These are phyloP conservation scores for Oryzias dopingdopingensis DNA, from an alignment of 2,797 vertebrate species.

Conservation along the genomic window DNA sequence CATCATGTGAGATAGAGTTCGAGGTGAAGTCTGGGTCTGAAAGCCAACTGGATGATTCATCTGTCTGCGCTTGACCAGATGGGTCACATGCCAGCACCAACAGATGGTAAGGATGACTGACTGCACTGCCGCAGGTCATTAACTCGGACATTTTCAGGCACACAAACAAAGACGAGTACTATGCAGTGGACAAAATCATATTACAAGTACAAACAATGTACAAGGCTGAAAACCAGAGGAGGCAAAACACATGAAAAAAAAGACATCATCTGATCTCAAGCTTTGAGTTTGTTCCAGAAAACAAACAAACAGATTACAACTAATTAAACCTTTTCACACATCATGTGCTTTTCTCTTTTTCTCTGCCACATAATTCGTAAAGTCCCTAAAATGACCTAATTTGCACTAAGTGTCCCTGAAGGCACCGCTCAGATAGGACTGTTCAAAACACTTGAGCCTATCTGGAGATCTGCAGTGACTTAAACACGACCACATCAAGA, in stretches of 20 bases:
- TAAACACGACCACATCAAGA: conserved; percentile 1
- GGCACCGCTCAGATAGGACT: conserved; percentile 15
- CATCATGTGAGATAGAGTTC: conserved; percentile 39
- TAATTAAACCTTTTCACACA: conserved; percentile 40
- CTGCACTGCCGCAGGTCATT: conserved; percentile 54
- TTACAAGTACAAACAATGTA: conserved; percentile 20
- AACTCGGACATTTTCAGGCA: conserved; percentile 45
- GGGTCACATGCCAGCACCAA: conserved; percentile 56
- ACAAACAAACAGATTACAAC: conserved; percentile 1
- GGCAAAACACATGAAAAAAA: neutral
- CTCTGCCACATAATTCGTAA: too few species aligned
- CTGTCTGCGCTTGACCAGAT: conserved; percentile 59
- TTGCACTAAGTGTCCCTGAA: conserved; percentile 19
- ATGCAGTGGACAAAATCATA: conserved; percentile 19
- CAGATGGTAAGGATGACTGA: conserved; percentile 70
- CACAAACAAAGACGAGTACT: conserved; percentile 27
- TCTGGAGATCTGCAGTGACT: conserved; percentile 6
- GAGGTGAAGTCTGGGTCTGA: conserved; percentile 52
- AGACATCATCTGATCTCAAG: conserved; percentile 4
- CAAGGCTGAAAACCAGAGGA: conserved; percentile 3
- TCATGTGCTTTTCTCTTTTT: conserved; percentile 7
- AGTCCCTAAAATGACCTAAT: conserved; percentile 30
- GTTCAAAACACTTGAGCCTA: conserved; percentile 49
- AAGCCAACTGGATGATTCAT: conserved; percentile 68
- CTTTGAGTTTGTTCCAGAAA: conserved; percentile 14